These are phyloP conservation scores for Indri indri DNA, from an alignment of 2,113 vertebrate species.

Conservation along the genomic window DNA sequence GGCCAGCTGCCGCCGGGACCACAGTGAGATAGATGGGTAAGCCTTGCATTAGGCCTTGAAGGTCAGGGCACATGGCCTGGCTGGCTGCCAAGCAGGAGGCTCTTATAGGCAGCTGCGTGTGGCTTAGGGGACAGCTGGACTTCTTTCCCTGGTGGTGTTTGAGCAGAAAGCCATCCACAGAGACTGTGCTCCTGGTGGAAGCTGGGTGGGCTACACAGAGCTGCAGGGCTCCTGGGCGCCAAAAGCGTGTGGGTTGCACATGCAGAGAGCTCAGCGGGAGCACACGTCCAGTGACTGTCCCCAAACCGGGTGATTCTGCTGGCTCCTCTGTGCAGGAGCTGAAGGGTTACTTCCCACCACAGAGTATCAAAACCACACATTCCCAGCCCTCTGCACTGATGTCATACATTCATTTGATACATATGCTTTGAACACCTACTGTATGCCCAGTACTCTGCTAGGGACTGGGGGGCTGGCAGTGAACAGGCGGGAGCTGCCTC, in stretches of 20 bases:
- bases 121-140: neutral
- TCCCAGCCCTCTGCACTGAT: neutral
- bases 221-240: neutral
- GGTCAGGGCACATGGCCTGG: neutral
- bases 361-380: fast-evolving
- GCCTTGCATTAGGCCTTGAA: neutral
- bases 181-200: neutral
- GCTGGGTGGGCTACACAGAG: fast-evolving
- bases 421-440: neutral
- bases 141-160: neutral
- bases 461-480: neutral
- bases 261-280: neutral
- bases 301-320: neutral
- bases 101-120: neutral
- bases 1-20: neutral
- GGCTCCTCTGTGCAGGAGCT: neutral
- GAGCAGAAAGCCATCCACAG: fast-evolving
- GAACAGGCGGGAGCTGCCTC: neutral
- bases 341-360: neutral
- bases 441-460: neutral
- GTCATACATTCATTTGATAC: fast-evolving
- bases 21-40: neutral
- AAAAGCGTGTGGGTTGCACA: neutral
- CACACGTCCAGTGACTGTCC: neutral
- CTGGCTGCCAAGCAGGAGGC: neutral